Percentiles rank a stretch among this genome's conserved stretches.
phyloP scores from a whole-genome alignment of 1,140 invertebrate species.

The Phymastichus coffea region DNA sequence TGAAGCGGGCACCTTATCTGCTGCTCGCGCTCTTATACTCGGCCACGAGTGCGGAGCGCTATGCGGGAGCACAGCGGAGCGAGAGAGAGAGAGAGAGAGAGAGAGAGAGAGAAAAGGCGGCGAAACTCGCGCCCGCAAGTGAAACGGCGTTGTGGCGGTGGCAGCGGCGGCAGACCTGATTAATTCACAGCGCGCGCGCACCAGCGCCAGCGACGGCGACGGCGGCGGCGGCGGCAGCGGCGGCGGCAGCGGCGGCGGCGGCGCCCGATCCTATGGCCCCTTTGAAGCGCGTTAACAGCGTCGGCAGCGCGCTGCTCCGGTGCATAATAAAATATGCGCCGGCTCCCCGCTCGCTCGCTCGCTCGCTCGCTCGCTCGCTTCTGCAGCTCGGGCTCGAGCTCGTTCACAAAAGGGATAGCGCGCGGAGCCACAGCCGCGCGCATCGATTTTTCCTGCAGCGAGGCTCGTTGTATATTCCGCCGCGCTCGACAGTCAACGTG shows the following conservation, averaged over 20 bases:
- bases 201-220: background rate
- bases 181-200: constrained; percentile 19
- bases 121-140: constrained; percentile 7
- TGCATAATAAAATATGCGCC: constrained; percentile 24
- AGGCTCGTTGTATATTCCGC: no score
- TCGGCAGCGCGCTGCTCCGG: constrained; percentile 2
- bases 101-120: background rate
- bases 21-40: no score
- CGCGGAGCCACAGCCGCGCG: no score
- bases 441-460: constrained; percentile 26
- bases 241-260: constrained; percentile 15
- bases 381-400: no score
- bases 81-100: background rate
- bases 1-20: constrained; percentile 47
- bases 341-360: background rate
- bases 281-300: constrained; percentile 28
- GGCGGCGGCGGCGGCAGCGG: background rate
- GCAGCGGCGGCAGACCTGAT: constrained; percentile 18
- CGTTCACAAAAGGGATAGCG: constrained; percentile 18
- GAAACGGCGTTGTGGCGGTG: constrained; percentile 3
- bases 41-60: no score
- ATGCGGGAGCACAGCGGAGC: background rate
- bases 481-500: no score
- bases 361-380: constrained; percentile 1
- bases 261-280: constrained; percentile 23